These are phyloP conservation scores for Drosophila trichaetosa DNA, from an alignment of 2,888 invertebrate genomes.

Conservation along the genomic window DNA sequence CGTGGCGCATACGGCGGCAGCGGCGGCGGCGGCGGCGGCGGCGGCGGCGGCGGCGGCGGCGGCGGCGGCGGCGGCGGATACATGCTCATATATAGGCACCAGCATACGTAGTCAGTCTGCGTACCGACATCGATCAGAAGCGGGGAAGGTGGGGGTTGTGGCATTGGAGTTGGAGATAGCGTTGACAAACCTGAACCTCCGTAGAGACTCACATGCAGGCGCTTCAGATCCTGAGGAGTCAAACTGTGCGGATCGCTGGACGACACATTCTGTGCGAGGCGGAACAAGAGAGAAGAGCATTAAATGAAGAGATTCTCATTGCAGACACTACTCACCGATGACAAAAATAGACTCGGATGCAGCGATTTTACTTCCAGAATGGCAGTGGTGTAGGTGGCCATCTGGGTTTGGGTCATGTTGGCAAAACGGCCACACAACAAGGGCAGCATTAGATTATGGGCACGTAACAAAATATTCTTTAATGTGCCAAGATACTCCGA, in stretches of 20 bases:
- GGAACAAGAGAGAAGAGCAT: neutral
- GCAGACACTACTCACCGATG: conserved; percentile 38
- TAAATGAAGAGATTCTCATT: neutral
- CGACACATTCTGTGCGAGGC: conserved; percentile 30
- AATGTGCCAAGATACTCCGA: conserved; percentile 62
- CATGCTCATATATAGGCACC: conserved; percentile 45
- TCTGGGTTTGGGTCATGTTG: conserved; percentile 52
- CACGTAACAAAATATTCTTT: conserved; percentile 57
- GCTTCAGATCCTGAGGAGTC: conserved; percentile 47
- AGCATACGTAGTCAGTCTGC: conserved; percentile 57
- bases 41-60: conserved; percentile 10
- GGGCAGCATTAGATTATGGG: conserved; percentile 59
- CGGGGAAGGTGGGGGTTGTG: conserved; percentile 11
- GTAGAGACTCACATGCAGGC: conserved; percentile 32
- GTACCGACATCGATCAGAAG: conserved; percentile 25
- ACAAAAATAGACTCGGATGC: conserved; percentile 63
- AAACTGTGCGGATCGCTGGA: conserved; percentile 42
- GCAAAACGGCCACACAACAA: conserved; percentile 49
- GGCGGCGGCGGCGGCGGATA: conserved; percentile 30
- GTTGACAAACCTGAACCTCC: neutral
- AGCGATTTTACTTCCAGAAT: conserved; percentile 48
- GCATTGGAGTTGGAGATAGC: neutral
- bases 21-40: conserved; percentile 30
- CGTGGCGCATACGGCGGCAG: neutral
- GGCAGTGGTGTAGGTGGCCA: conserved; percentile 57